Conservation (phyloP, 2,113 vertebrate species). For the Pholis gunnellus region DNA sequence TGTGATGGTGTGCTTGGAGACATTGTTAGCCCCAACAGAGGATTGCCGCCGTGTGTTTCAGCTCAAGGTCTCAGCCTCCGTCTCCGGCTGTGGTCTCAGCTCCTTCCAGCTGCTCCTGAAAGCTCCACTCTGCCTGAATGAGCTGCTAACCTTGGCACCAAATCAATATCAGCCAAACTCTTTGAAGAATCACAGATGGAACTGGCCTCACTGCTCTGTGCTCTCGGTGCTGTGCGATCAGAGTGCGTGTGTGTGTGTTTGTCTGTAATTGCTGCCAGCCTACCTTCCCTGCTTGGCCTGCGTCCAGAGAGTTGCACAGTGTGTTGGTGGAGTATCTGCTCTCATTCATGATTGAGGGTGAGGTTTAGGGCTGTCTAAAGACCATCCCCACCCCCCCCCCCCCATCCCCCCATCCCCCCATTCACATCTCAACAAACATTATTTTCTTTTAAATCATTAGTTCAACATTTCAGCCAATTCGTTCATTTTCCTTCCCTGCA, state of each 20-base stretch:
- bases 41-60: conserved; percentile 78
- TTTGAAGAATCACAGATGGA: conserved; percentile 90
- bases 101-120: conserved; percentile 86
- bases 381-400: neutral
- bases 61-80: conserved; percentile 87
- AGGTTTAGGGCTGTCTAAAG: conserved; percentile 59
- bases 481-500: neutral
- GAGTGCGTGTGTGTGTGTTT: conserved; percentile 57
- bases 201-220: conserved; percentile 84
- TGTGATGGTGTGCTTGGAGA: conserved; percentile 76
- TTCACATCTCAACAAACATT: conserved; percentile 13
- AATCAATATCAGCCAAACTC: conserved; percentile 90
- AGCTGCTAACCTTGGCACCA: conserved; percentile 88
- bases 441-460: conserved; percentile 5
- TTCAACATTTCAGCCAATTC: conserved; percentile 1
- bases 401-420: neutral
- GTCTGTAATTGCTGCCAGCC: conserved; percentile 77
- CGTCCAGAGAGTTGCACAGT: conserved; percentile 72
- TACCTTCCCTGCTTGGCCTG: conserved; percentile 71
- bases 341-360: conserved; percentile 67
- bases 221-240: conserved; percentile 69
- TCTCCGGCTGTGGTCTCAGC: conserved; percentile 83
- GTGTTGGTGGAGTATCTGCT: conserved; percentile 71
- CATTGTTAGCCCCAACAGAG: conserved; percentile 79
- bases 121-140: conserved; percentile 86